Percentiles rank a stretch among this genome's conserved stretches.
Evolutionary conservation across 2,888 invertebrate genomes (phyloP).

Genomic region (Ennomos erosarius): DNA sequence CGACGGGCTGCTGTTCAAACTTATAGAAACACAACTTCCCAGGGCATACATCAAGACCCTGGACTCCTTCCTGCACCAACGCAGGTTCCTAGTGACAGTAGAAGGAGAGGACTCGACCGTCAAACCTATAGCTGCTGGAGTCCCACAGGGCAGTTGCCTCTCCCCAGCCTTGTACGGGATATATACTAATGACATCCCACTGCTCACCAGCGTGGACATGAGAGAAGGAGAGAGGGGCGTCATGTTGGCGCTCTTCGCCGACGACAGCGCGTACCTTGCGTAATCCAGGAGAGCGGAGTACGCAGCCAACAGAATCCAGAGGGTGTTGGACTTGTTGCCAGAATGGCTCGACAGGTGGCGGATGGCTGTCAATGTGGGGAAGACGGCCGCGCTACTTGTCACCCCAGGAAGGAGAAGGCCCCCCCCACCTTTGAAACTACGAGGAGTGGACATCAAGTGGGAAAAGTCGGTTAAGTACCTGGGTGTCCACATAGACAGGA

Average conservation of each 20-base stretch:
- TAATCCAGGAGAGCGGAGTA: background rate
- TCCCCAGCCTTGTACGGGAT: background rate
- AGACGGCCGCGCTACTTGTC: background rate
- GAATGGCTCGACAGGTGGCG: background rate
- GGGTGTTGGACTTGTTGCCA: background rate
- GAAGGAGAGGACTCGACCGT: background rate
- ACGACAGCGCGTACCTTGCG: background rate
- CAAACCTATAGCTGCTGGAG: background rate
- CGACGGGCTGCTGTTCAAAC: background rate
- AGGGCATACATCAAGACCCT: no score
- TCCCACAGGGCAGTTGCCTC: conserved; percentile 2
- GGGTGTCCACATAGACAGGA: background rate
- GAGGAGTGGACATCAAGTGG: background rate
- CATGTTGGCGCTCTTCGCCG: background rate
- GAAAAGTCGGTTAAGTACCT: background rate
- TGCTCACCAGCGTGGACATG: no score
- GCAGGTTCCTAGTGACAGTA: no score
- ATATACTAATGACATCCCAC: no score
- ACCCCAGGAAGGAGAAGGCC: background rate
- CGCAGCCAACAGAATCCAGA: background rate
- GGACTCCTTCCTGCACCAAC: no score
- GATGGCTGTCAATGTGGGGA: background rate
- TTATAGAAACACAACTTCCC: background rate
- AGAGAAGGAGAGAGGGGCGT: background rate
- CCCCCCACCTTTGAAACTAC: background rate